Evolutionary conservation across 2,888 invertebrate species (phyloP).

Genomic region (Sericinus montela): DNA sequence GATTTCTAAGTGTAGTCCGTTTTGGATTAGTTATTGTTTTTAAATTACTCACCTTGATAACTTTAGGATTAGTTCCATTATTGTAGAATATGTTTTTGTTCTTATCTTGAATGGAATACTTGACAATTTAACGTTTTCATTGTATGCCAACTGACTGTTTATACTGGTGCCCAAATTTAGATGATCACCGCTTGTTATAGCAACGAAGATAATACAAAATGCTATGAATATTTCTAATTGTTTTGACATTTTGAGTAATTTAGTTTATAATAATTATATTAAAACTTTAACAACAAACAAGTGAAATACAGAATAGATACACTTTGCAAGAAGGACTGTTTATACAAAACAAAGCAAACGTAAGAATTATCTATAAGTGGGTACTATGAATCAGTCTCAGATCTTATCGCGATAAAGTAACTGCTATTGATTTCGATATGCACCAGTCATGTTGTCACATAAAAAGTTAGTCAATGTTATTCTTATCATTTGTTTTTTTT

Average conservation of each 20-base stretch:
- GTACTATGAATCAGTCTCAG: constrained; percentile 3
- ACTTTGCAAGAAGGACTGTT: neutral
- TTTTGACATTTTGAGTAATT: constrained; percentile 24
- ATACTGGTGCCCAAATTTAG: constrained; percentile 45
- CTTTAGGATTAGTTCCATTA: constrained; percentile 34
- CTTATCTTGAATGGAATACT: constrained; percentile 45
- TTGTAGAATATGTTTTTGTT: constrained; percentile 59
- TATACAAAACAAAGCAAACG: neutral
- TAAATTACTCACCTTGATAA: constrained; percentile 47
- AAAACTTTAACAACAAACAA: neutral
- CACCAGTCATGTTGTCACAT: too few relatives aligned
- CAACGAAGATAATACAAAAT: constrained; percentile 25
- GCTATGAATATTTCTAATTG: constrained; percentile 19
- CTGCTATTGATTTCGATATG: constrained; percentile 1
- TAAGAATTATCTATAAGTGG: neutral
- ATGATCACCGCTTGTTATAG: constrained; percentile 30
- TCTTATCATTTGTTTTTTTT: too few relatives aligned
- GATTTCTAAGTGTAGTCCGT: too few relatives aligned
- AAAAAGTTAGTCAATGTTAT: too few relatives aligned
- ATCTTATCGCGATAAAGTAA: constrained; percentile 9
- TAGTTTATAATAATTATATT: too few relatives aligned
- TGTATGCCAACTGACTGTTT: constrained; percentile 40
- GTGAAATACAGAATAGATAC: neutral
- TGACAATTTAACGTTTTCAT: constrained; percentile 49
- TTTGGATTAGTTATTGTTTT: too few relatives aligned